Conservation (phyloP, 2,888 invertebrate genomes). For the Aproaerema taeniolella region DNA sequence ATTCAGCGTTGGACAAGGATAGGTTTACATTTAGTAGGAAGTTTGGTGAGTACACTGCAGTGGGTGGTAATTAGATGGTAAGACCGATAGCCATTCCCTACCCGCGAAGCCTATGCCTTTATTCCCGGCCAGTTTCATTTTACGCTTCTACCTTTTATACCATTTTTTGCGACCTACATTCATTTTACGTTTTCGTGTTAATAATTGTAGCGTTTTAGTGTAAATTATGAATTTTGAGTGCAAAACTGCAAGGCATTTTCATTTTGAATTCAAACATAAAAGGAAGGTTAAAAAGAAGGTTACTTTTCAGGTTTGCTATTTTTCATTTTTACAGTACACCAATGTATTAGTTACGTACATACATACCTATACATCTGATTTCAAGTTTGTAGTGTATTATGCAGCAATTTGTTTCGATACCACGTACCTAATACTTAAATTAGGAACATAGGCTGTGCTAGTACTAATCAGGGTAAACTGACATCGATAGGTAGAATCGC, state of each 20-base stretch:
- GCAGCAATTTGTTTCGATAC: too few species aligned
- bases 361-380: too few species aligned
- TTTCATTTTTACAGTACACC: too few species aligned
- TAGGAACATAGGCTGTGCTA: too few species aligned
- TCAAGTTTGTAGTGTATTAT: too few species aligned
- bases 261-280: slow-evolving; percentile 58
- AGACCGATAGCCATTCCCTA: slow-evolving; percentile 51
- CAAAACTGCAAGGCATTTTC: slow-evolving; percentile 46
- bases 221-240: slow-evolving; percentile 54
- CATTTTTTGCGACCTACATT: slow-evolving; percentile 15
- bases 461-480: too few species aligned
- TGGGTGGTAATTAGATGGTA: slow-evolving; percentile 60
- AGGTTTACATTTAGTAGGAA: slow-evolving; percentile 41
- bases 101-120: slow-evolving; percentile 37
- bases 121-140: not conserved
- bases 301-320: slow-evolving; percentile 48
- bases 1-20: slow-evolving; percentile 41
- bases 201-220: slow-evolving; percentile 17
- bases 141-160: slow-evolving; percentile 27
- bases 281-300: slow-evolving; percentile 58
- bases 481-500: too few species aligned
- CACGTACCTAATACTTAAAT: too few species aligned
- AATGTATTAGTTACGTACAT: too few species aligned
- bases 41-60: slow-evolving; percentile 35
- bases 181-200: slow-evolving; percentile 6